Percentiles rank a stretch among this genome's conserved stretches.
Conservation (phyloP, 2,113 vertebrate species). For the Onychostruthus taczanowskii region DNA sequence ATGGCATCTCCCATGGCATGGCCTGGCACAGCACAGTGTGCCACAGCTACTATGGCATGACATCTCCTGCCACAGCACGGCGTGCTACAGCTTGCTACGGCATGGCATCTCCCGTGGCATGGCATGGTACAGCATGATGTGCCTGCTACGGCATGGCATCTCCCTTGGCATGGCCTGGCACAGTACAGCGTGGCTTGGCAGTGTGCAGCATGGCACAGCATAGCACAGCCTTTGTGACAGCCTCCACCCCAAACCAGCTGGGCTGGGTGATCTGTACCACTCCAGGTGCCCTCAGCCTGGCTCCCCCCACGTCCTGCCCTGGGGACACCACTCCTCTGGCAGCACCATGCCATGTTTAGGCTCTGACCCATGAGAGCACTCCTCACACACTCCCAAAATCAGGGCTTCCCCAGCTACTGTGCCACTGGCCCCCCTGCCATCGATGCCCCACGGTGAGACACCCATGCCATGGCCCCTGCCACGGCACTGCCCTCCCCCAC, state of each 20-base stretch:
- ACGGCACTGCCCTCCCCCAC: neutral
- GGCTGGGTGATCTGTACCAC: neutral
- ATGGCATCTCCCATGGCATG: no score
- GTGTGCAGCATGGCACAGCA: no score
- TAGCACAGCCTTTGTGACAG: neutral
- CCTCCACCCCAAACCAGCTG: neutral
- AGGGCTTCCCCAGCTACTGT: rapidly evolving
- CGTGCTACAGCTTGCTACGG: no score
- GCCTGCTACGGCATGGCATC: rapidly evolving
- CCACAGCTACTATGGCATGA: no score
- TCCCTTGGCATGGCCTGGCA: neutral
- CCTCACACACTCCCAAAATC: rapidly evolving
- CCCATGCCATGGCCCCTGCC: neutral
- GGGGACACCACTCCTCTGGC: rapidly evolving
- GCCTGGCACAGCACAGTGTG: neutral
- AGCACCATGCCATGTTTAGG: neutral
- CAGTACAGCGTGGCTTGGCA: neutral
- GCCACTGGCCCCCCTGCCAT: neutral
- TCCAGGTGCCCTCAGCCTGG: neutral
- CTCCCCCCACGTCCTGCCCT: neutral
- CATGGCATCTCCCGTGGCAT: no score
- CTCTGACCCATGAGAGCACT: neutral
- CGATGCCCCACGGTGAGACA: rapidly evolving
- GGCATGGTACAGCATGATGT: neutral
- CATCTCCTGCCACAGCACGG: no score